Base-by-base conservation (phyloP, 2,797 vertebrate species). In the Thripadectes ignobilis region DNA sequence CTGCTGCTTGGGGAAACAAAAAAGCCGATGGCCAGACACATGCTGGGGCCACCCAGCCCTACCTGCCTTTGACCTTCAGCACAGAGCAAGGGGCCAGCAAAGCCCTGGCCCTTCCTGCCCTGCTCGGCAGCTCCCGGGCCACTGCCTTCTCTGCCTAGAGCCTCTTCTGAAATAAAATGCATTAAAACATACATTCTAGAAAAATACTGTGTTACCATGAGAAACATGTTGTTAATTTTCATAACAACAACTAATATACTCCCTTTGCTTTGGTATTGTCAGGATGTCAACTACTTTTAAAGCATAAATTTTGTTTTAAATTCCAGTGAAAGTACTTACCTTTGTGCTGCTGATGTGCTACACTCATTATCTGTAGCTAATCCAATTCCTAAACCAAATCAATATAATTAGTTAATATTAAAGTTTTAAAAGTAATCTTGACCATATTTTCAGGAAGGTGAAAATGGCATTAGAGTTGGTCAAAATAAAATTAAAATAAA, bases 151-250 rank as follows among this genome's bases (percentile, higher is more conserved):
- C 36, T 0, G 7, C 59, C 67, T 32, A 14, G 26, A 72, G 54
- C 39, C 41, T 10, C 46, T 46, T 69, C 36, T 10, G 43, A 80
- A 63, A 63, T n/a, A 38, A 51, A 38, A 14, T 4, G 19, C 16
- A 13, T 43, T 83, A 6, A 9, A 74, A 21, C 3, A 6, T 1
- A 14, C 90, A 68, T 46, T 87, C 83, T 83, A 85, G 86, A 52
- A 92, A 92, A 89, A 10, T 51, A 63, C 82, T 6, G 20, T 71
- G 59, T 88, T 20, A 85, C 84, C 59, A 66, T 91, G 91, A 92
- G 88, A 94, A 96, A 93, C 59, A 63, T n/a, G n/a, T 61, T 76
- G 66, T 51, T 94, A 68, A 88, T 82, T 89, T 96, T 93, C 86
- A 86, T 79, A 91, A 96, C 78, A 88, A 88, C 92, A 95, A 78